Conservation (phyloP, 2,888 invertebrate genomes). For the Nasonovia ribisnigri region DNA sequence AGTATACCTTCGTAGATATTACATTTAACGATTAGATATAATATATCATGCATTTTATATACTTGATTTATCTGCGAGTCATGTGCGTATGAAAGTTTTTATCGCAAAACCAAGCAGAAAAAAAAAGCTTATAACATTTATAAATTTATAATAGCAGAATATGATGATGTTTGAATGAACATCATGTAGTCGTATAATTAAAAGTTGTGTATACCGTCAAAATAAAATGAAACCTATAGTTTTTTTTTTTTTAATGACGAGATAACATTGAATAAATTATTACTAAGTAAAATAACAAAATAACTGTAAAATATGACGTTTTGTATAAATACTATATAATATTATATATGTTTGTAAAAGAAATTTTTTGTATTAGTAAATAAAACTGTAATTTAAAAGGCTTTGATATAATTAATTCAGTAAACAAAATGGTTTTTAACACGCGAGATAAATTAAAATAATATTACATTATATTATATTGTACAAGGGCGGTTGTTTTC, state of each 20-base stretch:
- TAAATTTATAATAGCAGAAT: conserved; percentile 5
- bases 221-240: neutral
- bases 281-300: neutral
- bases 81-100: neutral
- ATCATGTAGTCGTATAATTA: neutral
- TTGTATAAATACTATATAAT: neutral
- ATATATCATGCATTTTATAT: neutral
- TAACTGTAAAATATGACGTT: neutral
- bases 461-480: neutral
- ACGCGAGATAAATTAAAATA: neutral
- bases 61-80: neutral
- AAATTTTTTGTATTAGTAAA: conserved; percentile 21
- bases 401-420: conserved; percentile 29
- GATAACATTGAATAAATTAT: conserved; percentile 11
- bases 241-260: neutral
- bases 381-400: conserved; percentile 27
- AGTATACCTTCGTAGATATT: neutral
- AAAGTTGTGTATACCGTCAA: neutral
- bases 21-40: neutral
- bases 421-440: conserved; percentile 20
- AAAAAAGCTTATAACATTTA: neutral
- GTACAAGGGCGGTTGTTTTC: neutral
- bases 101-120: neutral
- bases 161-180: neutral
- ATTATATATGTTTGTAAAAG: neutral